Base-by-base conservation (phyloP, 2,888 invertebrate species). In the Diplazon laetatorius region DNA sequence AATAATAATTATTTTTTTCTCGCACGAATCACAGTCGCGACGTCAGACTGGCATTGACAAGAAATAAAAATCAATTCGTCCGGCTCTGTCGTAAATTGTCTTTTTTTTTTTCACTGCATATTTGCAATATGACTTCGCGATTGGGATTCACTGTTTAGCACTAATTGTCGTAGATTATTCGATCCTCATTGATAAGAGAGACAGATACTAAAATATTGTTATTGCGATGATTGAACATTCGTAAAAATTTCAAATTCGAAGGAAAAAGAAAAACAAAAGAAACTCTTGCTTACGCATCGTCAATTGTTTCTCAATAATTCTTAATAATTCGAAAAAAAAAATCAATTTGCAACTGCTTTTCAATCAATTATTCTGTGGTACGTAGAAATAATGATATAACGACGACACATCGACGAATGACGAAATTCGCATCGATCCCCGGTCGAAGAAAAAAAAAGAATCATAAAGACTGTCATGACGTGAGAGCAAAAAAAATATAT, bases 381-480 rank as follows among this genome's bases (percentile, higher is more conserved):
- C 14, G 14, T 52, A 5, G n/a, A 59, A 44, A 63, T 50, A 30
- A 48, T 14, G 48, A 20, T 52, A n/a, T 42, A 35, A 20, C n/a
- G n/a, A n/a, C n/a, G n/a, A 37, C 14, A 37, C 14, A 50, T 68
- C 50, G 48, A 59, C 59, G 48, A 65, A 68, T 55, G 39, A 55
- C 12, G n/a, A 55, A 44, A 48, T 73, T 72, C 44, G 76, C 62
- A 50, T 77, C 42, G 48, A 68, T 55, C 66, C 66, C 70, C 62
- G 52, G 44, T 25, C 18, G 18, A 55, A 65, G 20, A 76, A 75
- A 71, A 76, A 68, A 81, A 55, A 82, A 83, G 82, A 83, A 82
- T 83, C n/a, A n/a, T n/a, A n/a, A n/a, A n/a, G n/a, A n/a, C 82
- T 77, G 76, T 76, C 68, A 57, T 80, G 75, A 75, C 72, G 46